A percentile compares a stretch with the other conserved stretches of the same genome.
phyloP scores from a whole-genome alignment of 2,888 invertebrate genomes.

The Mythimna pallens region DNA sequence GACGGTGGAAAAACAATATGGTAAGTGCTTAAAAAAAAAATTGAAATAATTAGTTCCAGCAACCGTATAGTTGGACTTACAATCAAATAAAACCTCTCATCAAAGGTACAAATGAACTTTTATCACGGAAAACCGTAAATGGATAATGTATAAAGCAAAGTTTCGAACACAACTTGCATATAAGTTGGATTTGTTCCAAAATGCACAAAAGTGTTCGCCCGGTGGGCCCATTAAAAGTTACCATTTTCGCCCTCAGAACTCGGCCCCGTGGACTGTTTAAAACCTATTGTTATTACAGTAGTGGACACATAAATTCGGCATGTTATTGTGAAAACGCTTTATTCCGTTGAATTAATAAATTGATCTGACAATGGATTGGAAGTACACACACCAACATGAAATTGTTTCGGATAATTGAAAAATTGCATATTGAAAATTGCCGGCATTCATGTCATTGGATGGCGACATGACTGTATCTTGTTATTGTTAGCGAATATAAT shows the following conservation, averaged over 20 bases:
- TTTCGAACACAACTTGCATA: constrained; percentile 56
- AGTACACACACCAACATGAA: constrained; percentile 20
- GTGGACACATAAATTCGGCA: constrained; percentile 71
- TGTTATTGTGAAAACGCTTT: constrained; percentile 68
- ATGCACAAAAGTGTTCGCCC: constrained; percentile 73
- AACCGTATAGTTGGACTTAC: too few species aligned
- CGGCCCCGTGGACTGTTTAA: constrained; percentile 64
- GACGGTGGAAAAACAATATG: too few species aligned
- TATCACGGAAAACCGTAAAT: constrained; percentile 42
- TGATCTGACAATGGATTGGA: constrained; percentile 66
- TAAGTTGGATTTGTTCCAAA: constrained; percentile 77
- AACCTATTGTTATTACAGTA: constrained; percentile 76
- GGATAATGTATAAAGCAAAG: constrained; percentile 52
- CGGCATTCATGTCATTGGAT: constrained; percentile 10
- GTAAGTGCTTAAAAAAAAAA: too few species aligned
- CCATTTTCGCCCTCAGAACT: constrained; percentile 73
- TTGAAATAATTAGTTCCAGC: too few species aligned
- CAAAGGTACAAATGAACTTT: constrained; percentile 8
- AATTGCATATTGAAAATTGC: constrained; percentile 37
- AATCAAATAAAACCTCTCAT: too few species aligned
- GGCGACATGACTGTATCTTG: constrained; percentile 19
- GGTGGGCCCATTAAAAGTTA: constrained; percentile 85
- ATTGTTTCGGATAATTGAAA: constrained; percentile 48
- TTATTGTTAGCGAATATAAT: constrained; percentile 1
- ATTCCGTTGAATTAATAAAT: constrained; percentile 63